A percentile compares a stretch with the other conserved stretches of the same genome.
phyloP scores from a whole-genome alignment of 1,140 invertebrate species.

The Venturia canescens region DNA sequence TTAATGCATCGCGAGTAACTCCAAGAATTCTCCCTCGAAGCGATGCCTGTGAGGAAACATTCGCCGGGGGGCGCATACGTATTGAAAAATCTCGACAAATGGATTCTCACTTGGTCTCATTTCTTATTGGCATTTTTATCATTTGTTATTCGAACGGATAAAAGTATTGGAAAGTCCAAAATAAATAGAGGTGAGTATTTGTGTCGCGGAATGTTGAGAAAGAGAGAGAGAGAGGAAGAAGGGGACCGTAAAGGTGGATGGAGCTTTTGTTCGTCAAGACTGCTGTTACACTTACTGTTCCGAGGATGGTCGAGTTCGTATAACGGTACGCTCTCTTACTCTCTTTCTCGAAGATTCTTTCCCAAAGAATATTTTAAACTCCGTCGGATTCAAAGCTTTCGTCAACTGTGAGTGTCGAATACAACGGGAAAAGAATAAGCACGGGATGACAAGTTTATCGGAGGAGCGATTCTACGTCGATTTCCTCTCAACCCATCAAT shows the following conservation, averaged over 20 bases:
- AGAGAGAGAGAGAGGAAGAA: neutral
- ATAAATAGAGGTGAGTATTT: constrained; percentile 3
- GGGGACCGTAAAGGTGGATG: neutral
- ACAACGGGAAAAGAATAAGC: no score
- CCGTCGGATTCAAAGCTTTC: no score
- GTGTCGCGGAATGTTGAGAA: neutral
- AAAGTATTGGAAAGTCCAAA: neutral
- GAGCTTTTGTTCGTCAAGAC: constrained; percentile 22
- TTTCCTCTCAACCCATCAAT: no score
- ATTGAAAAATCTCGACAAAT: neutral
- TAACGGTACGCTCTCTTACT: constrained; percentile 16
- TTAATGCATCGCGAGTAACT: neutral
- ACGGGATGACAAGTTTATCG: no score
- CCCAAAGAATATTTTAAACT: constrained; percentile 9
- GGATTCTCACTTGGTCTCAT: neutral
- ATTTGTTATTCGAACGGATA: neutral
- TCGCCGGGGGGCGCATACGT: neutral
- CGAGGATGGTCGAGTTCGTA: constrained; percentile 25
- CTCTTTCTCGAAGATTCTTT: neutral
- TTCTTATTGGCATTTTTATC: neutral
- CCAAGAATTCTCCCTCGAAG: neutral
- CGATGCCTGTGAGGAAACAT: neutral
- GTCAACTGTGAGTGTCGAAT: no score
- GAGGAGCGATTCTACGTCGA: no score
- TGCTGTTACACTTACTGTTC: constrained; percentile 18